Base-by-base conservation (phyloP, 2,888 invertebrate species). In the Agonum fuliginosum region DNA sequence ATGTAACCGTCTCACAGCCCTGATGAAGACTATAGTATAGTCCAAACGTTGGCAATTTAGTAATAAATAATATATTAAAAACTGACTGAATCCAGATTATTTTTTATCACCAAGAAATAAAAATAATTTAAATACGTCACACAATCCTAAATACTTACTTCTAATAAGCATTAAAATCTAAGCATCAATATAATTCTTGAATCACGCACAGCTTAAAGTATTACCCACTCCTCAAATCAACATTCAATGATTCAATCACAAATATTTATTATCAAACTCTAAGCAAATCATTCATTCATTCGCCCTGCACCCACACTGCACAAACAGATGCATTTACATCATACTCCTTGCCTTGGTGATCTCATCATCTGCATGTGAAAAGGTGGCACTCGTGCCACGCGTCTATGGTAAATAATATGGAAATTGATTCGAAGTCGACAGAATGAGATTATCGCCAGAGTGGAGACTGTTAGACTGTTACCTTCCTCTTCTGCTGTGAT, bases 341-440 rank as follows among this genome's bases (percentile, higher is more conserved):
- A n/a, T n/a, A n/a, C n/a, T n/a, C n/a, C n/a, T n/a, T n/a, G n/a
- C n/a, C n/a, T 8, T 6, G 5, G 19, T 62, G 62, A 17, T 34
- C 30, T 34, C 17, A 51, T 51, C 43, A 73, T 73, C 73, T 73
- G 58, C 54, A 73, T 73, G 27, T 72, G 71, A 72, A 72, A 72
- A 48, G 48, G 54, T 41, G 73, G 58, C 73, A 73, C 73, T 58
- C 73, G 73, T 73, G 73, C 73, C 73, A 73, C 73, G 73, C 73
- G 73, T 73, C 73, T 82, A 82, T n/a, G 19, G 58, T 58, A 73
- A 58, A 73, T 73, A 73, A 73, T 73, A 73, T 73, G 73, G 73
- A 73, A 73, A 73, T 73, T 73, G 73, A 73, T 73, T 73, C 73
- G 73, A 58, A 34, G 51, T 41, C 58, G 54, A 72, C 54, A 73